Evolutionary conservation across 2,888 invertebrate species (phyloP).

Genomic region (Hydriomena furcata): DNA sequence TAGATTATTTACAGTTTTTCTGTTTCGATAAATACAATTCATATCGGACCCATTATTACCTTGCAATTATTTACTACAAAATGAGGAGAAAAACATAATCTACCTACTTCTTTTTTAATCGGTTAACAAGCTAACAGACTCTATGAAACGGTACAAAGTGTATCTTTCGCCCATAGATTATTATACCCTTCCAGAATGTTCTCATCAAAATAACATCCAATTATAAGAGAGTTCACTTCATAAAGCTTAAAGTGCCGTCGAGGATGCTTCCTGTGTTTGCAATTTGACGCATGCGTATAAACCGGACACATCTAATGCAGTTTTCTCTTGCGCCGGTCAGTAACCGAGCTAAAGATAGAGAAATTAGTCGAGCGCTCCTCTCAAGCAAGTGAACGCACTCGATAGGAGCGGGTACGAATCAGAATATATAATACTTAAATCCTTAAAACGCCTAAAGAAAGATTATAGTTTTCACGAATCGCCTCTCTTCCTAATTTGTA

Average conservation of each 20-base stretch:
- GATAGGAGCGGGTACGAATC: background rate
- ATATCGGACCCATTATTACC: no score
- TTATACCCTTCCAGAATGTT: background rate
- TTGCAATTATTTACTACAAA: no score
- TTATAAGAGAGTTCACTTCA: slow-evolving; percentile 14
- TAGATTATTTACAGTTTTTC: no score
- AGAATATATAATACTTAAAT: slow-evolving; percentile 15
- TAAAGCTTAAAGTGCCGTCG: slow-evolving; percentile 24
- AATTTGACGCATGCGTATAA: slow-evolving; percentile 64
- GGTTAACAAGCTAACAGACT: no score
- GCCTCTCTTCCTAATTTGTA: no score
- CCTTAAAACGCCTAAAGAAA: background rate
- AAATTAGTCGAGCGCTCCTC: slow-evolving; percentile 74
- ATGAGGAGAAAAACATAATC: no score
- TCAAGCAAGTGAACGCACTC: slow-evolving; percentile 73
- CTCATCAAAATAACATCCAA: no score
- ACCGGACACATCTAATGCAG: slow-evolving; percentile 80
- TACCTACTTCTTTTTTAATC: no score
- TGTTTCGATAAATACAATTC: no score
- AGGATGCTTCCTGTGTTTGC: slow-evolving; percentile 31
- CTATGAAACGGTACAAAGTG: no score
- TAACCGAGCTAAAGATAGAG: slow-evolving; percentile 82
- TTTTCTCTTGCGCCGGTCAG: slow-evolving; percentile 77
- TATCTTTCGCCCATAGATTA: no score
- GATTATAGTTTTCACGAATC: no score